Evolutionary conservation across 2,888 invertebrate species (phyloP), one percentile per base, ranked within the genome.

Genomic region (Pterostichus niger): DNA sequence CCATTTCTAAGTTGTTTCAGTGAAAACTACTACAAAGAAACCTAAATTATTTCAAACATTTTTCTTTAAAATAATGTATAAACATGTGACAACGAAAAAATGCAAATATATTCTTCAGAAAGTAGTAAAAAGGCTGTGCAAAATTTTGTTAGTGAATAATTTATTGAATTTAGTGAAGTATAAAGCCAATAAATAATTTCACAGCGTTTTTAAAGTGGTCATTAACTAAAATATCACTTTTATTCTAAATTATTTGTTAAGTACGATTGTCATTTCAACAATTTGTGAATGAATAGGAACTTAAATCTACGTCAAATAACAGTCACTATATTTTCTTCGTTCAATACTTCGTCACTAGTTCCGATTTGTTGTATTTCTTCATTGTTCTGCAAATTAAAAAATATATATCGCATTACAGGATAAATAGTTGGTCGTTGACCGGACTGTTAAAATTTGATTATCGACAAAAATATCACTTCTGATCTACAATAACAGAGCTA

Each of bases 221-320:
- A 61, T 61, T 61, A 33, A 11, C 64, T 64, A 64, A 64, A 9
- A 31, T 24, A 64, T 64, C 64, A 64, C 64, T 64, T 64, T 31
- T 24, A 54, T 10, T 31, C 31, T 59, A 59, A 59, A 64, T 40
- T 33, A 64, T 7, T 64, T 64, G 64, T 64, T 64, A 64, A 40
- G 31, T 52, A 52, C 52, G 11, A 52, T 52, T 52, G 52, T 13
- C 6, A 52, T 52, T 9, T 52, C n/a, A n/a, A 52, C 52, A 52
- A 52, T 52, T 52, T 35, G 13, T 31, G 31, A 35, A 31, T 33
- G 33, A 13, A 13, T 64, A 64, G 64, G 64, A 64, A 64, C 64
- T 64, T 64, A 64, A 13, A 64, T 7, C 64, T 64, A 64, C 35
- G 9, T 64, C 64, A 33, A 64, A 7, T 7, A 40, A 33, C 33